Base-by-base conservation (phyloP, 2,888 invertebrate genomes). In the Rambutsinella grinnellia region DNA sequence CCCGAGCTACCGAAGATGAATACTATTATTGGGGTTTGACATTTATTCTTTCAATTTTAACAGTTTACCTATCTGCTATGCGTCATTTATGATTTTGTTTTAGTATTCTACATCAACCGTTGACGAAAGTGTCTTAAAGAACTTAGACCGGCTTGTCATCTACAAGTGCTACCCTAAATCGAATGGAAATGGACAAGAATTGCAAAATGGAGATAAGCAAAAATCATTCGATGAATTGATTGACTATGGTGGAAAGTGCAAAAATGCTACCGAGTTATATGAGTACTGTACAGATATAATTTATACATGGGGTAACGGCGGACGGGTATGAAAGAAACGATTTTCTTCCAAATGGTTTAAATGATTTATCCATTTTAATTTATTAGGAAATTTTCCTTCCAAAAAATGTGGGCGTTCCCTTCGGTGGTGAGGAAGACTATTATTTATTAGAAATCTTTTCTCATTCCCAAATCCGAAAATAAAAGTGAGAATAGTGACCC, bases 71-170 rank as follows among this genome's bases (percentile, higher is more conserved):
- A 10, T 13, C 13, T 8, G 44, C 44, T 8, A 10, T 8, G 13
- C 44, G 6, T 27, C 19, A 63, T 21, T 28, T 3, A 51, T 27
- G 26, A 15, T 27, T 44, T 44, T 26, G 47, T 58, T 27, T 19
- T 51, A 75, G 75, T 75, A 68, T 75, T 75, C 75, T 17, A 75
- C 62, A n/a, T 17, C 36, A 8, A 23, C 56, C 47, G 62, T 49
- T 21, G 53, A 49, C 23, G 67, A 74, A 51, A 51, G 21, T 5
- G 46, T 56, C 2, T 36, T 10, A 0, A 60, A 28, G 23, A 2
- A 51, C 26, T 44, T 75, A 15, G 62, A 75, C n/a, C 67, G 75
- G 3, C 3, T 75, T 0, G 44, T 68, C 0, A 49, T 68, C 19
- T 75, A 75, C 51, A 75, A 62, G 36, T 75, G 75, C 24, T 24